Base-by-base conservation (phyloP, 2,888 invertebrate species). In the Nebria brevicollis region DNA sequence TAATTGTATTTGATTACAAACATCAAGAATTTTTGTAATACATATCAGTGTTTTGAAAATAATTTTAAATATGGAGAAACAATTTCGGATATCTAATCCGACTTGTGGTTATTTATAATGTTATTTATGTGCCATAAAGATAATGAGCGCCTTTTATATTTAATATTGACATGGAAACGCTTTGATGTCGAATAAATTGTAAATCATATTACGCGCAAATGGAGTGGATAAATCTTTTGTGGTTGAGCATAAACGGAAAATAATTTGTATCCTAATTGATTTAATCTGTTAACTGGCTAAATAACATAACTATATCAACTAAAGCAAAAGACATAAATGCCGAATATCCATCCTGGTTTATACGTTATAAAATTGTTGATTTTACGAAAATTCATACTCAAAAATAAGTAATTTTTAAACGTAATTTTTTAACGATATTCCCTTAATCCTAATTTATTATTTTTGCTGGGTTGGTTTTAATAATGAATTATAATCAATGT, bases 111-210 rank as follows among this genome's bases (percentile, higher is more conserved):
- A 66, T 66, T 6, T 66, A 66, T 66, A 66, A 10, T 15, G 7
- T 15, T 66, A 66, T 66, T 66, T 66, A 66, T 15, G 8, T 2
- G 15, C 66, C n/a, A 66, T 66, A 66, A 25, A 66, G 66, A 66
- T 66, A 66, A 66, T 25, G 8, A 13, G 66, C 4, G 13, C 66
- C 2, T 66, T 66, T 25, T 66, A 25, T 66, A 66, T 66, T 1
- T n/a, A 66, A 66, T 66, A 66, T 66, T 66, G 66, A 15, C 66
- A 66, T 25, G 66, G 11, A 25, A 54, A 54, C 13, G 54, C 54
- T 54, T 54, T 54, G 54, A 54, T 54, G 54, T 54, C 54, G 54
- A 54, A 54, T 34, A 34, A 34, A 34, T 34, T 34, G 34, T 2
- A 34, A 54, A 54, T 8, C 54, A 54, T 54, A 54, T 54, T 54